These are phyloP conservation scores for Ectemnius cavifrons DNA, from an alignment of 2,888 invertebrate genomes.

Conservation along the genomic window DNA sequence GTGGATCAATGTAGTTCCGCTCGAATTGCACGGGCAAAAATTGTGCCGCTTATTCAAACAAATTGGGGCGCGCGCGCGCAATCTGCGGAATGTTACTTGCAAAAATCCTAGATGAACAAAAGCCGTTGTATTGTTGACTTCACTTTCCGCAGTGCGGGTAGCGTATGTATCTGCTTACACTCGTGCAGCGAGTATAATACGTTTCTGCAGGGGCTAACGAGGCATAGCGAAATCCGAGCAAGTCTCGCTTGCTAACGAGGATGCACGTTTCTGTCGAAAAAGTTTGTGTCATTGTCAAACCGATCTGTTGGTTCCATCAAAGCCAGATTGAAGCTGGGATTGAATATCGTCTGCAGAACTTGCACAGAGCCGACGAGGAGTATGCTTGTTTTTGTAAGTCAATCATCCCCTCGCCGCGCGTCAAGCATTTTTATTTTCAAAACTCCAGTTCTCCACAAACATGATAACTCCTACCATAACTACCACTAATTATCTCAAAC, in stretches of 20 bases:
- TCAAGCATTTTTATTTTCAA: too few species aligned
- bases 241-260: not conserved
- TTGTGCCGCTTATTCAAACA: not conserved
- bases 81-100: not conserved
- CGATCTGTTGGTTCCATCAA: conserved; percentile 8
- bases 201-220: conserved; percentile 15
- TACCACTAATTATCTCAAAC: too few species aligned
- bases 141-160: not conserved
- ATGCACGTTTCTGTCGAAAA: conserved; percentile 13
- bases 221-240: conserved; percentile 10
- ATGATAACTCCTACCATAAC: too few species aligned
- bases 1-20: not conserved
- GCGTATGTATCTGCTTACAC: conserved; percentile 11
- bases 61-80: conserved; percentile 1
- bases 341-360: not conserved
- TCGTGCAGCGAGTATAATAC: conserved; percentile 2
- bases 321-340: conserved; percentile 12
- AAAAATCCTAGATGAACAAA: conserved; percentile 27
- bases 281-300: not conserved
- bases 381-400: not conserved
- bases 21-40: not conserved
- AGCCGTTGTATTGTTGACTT: conserved; percentile 1
- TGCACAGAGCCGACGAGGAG: not conserved
- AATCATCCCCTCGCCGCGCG: not conserved
- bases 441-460: too few species aligned